Evolutionary conservation across 1,140 invertebrate genomes (phyloP), one percentile per base, ranked within the genome.

Genomic region (Ceratina australensis): DNA sequence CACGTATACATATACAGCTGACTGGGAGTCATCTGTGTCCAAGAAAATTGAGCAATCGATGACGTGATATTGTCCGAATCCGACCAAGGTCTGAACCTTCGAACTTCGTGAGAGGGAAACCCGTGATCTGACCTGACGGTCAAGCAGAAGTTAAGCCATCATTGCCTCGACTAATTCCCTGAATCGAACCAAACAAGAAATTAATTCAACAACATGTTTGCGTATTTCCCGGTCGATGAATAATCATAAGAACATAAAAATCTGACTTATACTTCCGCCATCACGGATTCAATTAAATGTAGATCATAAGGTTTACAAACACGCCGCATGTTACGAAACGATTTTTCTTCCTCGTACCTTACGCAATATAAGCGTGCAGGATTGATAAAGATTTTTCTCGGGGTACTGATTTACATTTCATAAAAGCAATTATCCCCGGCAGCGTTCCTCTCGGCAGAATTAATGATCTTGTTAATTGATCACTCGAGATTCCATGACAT

Each of bases 41-140:
- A 64, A 7, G 47, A 79, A 66, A 54, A 12, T 78, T 59, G 26
- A 73, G 24, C 4, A 72, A 42, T 50, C 59, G 50, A 10, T 81
- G 61, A 72, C 63, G 33, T 63, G 49, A 0, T 47, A 50, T 47
- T 5, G 18, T 57, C 22, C 33, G 57, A 81, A 82, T n/a, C 66
- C 22, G 42, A 61, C 20, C 81, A 83, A 83, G 79, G 71, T 24
- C 24, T 4, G 13, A 59, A 61, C 26, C 15, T 82, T 63, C 20
- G 26, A 60, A 63, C 16, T 42, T n/a, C 0, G 22, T 28, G 24
- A 42, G 4, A 67, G 24, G 12, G 33, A 60, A 26, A 61, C 13
- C 20, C 8, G 13, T 59, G 16, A 8, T 60, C 18, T 60, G 50
- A 52, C 18, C 22, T 13, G 50, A 50, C 68, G 77, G 47, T 80